Evolutionary conservation across 2,797 vertebrate genomes (phyloP), one percentile per base, ranked within the genome.

Genomic region (Pangasius djambal): DNA sequence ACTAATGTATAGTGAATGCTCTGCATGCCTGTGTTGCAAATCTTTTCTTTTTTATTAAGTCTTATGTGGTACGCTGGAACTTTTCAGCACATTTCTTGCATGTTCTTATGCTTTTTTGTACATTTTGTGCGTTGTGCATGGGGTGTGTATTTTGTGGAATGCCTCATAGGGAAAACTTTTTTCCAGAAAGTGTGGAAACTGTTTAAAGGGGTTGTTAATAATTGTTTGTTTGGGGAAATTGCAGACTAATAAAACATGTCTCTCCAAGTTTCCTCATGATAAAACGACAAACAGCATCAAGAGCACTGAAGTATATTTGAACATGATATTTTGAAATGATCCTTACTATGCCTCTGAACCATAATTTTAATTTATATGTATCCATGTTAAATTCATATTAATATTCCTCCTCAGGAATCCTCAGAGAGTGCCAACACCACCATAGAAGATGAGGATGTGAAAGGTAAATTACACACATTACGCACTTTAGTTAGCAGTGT

Each of bases 391-490:
- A 40, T 74, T 67, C n/a, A 85, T n/a, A 44, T 50, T n/a, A 25
- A 22, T 65, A 3, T 87, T 78, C 37, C 44, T 75, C 92, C 91
- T 63, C 95, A 99, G 98, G 98, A 99, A 91, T 99, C 98, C 88
- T 98, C 97, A 0, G 98, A 99, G 94, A 99, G 98, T 67, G 95
- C 97, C 91, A 99, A 99, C 94, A 99, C 98, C 2, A 99, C 98
- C 89, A 98, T 99, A 18, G 98, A 99, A 91, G 98, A 99, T 37
- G 98, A 99, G 94, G 98, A 99, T 69, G 97, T 99, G 89, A 98
- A 98, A 99, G 98, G 98, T 99, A 98, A 13, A 4, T 16, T 52
- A 13, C 22, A 83, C 37, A 48, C 28, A 3, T 15, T n/a, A 44
- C n/a, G 55, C 83, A 50, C 31, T 67, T 85, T 57, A 44, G 13